These are phyloP conservation scores for Ostrea edulis DNA, from an alignment of 1,140 invertebrate species.

Conservation along the genomic window DNA sequence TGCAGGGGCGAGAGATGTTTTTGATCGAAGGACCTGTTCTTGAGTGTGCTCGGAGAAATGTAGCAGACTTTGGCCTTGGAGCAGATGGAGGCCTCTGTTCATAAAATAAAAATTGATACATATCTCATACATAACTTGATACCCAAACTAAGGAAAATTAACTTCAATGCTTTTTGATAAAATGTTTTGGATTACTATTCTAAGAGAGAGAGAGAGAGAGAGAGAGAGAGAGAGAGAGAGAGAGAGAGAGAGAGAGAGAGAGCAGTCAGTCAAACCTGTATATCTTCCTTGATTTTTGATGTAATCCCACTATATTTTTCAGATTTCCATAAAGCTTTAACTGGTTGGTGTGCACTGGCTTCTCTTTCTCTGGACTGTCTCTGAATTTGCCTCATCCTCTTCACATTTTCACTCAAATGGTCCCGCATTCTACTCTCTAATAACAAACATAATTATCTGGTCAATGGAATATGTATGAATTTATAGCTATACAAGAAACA, in stretches of 20 bases:
- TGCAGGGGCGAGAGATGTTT: conserved; percentile 69
- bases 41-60: conserved; percentile 77
- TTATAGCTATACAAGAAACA: neutral
- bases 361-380: conserved; percentile 71
- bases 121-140: neutral
- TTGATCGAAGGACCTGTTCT: conserved; percentile 74
- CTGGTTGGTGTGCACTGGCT: conserved; percentile 70
- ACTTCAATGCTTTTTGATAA: too few species aligned
- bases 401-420: conserved; percentile 77
- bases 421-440: conserved; percentile 73
- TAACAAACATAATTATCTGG: neutral
- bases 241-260: too few species aligned
- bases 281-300: conserved; percentile 75
- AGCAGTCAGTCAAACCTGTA: conserved; percentile 64
- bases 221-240: too few species aligned
- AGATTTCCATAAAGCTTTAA: conserved; percentile 79
- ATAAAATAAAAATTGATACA: neutral
- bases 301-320: conserved; percentile 76
- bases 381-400: conserved; percentile 78
- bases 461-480: neutral
- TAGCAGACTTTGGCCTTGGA: conserved; percentile 73
- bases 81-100: conserved; percentile 70
- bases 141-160: too few species aligned
- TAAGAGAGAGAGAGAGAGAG: too few species aligned
- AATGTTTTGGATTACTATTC: too few species aligned